These are phyloP conservation scores for Cephalopholis sonnerati DNA, from an alignment of 2,113 vertebrate species.

Conservation along the genomic window DNA sequence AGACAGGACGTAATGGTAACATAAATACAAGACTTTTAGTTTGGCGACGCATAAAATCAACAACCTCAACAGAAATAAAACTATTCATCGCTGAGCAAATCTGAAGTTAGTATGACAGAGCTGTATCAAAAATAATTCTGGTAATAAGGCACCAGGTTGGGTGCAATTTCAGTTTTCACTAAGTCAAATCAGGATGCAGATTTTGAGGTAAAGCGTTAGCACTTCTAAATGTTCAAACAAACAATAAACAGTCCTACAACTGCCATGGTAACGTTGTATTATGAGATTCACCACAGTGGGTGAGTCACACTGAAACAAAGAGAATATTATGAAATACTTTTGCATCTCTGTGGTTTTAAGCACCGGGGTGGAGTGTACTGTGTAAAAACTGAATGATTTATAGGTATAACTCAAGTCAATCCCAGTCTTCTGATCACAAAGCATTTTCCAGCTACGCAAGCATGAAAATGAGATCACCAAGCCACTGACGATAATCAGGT, in stretches of 20 bases:
- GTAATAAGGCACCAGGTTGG: slow-evolving; percentile 4
- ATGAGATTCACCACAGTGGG: background rate
- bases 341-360: slow-evolving; percentile 7
- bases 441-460: slow-evolving; percentile 5
- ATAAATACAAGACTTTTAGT: background rate
- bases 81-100: background rate
- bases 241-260: background rate
- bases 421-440: background rate
- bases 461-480: background rate
- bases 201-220: background rate
- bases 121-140: background rate
- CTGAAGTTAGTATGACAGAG: background rate
- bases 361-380: slow-evolving; percentile 40
- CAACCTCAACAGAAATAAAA: background rate
- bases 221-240: background rate
- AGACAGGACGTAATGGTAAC: background rate
- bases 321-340: background rate
- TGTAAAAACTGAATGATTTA: background rate
- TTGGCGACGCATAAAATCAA: background rate
- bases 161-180: background rate
- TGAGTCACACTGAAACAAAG: background rate
- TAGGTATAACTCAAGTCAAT: background rate
- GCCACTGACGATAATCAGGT: background rate
- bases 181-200: background rate
- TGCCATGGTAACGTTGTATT: background rate